These are phyloP conservation scores for Eulemur rubriventer DNA, from an alignment of 2,797 vertebrate genomes.

Conservation along the genomic window DNA sequence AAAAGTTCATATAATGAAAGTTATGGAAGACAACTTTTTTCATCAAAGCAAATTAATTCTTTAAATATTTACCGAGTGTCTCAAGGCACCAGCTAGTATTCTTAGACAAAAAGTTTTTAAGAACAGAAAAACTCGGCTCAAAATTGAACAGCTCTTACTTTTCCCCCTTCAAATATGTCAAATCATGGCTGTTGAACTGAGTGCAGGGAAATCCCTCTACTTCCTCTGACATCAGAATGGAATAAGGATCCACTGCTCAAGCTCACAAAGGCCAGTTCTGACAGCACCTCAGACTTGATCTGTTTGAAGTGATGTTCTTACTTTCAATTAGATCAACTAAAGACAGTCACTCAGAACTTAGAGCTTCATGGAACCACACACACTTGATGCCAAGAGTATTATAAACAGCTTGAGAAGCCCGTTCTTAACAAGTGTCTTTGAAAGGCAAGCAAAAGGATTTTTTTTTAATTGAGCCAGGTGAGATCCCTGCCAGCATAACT, in stretches of 20 bases:
- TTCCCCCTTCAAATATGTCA: constrained; percentile 6
- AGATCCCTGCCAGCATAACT: not conserved
- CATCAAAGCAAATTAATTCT: not conserved
- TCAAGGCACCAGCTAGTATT: not conserved
- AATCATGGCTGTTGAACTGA: not conserved
- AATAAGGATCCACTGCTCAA: not conserved
- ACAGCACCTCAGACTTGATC: not conserved
- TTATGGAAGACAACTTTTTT: not conserved
- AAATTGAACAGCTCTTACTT: not conserved
- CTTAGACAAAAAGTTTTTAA: not conserved
- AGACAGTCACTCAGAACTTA: not conserved
- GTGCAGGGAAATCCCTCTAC: not conserved
- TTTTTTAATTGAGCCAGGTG: not conserved
- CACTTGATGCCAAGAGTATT: not conserved
- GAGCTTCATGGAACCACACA: not conserved
- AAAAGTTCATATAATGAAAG: constrained; percentile 24
- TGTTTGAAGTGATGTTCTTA: not conserved
- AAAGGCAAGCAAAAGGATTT: not conserved
- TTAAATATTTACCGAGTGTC: not conserved
- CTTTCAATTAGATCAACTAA: not conserved
- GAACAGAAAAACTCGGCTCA: not conserved
- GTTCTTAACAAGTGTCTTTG: not conserved
- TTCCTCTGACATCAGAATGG: not conserved
- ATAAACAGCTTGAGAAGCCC: not conserved
- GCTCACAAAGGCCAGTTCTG: not conserved